Conservation (phyloP, 2,797 vertebrate species). For the Sebastes matsubarae region DNA sequence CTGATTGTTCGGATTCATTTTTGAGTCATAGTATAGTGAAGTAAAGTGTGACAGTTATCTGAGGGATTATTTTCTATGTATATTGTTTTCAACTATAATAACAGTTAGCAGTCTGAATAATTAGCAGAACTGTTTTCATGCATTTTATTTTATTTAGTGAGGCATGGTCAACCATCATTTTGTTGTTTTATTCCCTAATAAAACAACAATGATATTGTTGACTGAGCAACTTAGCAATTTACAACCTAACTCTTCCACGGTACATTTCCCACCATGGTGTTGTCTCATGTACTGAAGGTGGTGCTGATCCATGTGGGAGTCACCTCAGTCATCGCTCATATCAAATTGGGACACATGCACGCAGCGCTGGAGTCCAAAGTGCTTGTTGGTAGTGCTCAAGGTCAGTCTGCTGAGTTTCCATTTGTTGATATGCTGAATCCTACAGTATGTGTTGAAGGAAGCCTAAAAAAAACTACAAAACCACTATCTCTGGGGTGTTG, state of each 20-base stretch:
- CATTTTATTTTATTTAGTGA: neutral
- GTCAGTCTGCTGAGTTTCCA: slow-evolving; percentile 54
- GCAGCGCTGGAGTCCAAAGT: slow-evolving; percentile 84
- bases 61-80: neutral
- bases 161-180: neutral
- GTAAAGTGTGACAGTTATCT: neutral
- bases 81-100: neutral
- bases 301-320: slow-evolving; percentile 82
- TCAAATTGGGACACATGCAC: slow-evolving; percentile 84
- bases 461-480: neutral
- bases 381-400: slow-evolving; percentile 81
- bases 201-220: neutral
- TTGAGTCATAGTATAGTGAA: neutral
- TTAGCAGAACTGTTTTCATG: neutral
- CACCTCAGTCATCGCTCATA: slow-evolving; percentile 84
- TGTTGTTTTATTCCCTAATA: neutral
- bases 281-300: slow-evolving; percentile 65
- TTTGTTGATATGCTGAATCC: neutral
- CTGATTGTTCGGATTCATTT: neutral
- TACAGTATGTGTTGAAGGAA: neutral
- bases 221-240: neutral
- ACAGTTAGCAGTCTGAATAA: neutral
- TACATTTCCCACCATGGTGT: neutral
- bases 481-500: neutral
- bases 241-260: neutral